Percentiles rank a stretch among this genome's conserved stretches.
phyloP scores from a whole-genome alignment of 2,113 vertebrate species.

The Mystacornis crossleyi region DNA sequence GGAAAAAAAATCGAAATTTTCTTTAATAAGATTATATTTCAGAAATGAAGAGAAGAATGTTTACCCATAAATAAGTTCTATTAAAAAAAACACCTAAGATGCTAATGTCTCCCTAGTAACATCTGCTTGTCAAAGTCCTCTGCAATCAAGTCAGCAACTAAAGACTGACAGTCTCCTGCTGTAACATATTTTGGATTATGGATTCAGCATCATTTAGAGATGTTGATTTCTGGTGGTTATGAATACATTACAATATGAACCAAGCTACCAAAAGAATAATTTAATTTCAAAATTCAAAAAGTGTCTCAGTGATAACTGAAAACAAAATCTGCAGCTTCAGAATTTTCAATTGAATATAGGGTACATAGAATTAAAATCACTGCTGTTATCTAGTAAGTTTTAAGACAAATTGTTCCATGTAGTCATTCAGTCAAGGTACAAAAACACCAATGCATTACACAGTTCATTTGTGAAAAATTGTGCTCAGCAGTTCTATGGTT shows the following conservation, averaged over 20 bases:
- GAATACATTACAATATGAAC: constrained; percentile 32
- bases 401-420: neutral
- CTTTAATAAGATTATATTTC: neutral
- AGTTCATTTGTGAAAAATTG: neutral
- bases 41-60: neutral
- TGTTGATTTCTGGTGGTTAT: constrained; percentile 22
- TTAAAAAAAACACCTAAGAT: neutral
- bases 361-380: neutral
- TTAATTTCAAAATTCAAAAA: constrained; percentile 13
- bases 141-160: constrained; percentile 13
- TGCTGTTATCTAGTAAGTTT: neutral
- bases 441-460: neutral
- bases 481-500: neutral
- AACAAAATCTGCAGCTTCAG: neutral
- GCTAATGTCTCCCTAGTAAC: neutral
- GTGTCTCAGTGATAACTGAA: neutral
- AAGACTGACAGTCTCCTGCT: constrained; percentile 22
- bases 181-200: neutral
- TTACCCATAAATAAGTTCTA: neutral
- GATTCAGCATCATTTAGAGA: constrained; percentile 21
- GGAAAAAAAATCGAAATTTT: neutral
- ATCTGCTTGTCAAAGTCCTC: constrained; percentile 5
- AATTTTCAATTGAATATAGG: neutral
- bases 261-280: constrained; percentile 26
- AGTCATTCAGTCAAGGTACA: neutral